Percentiles rank a stretch among this genome's conserved stretches.
Evolutionary conservation across 2,113 vertebrate species (phyloP).

Genomic region (Myrmecophaga tridactyla): DNA sequence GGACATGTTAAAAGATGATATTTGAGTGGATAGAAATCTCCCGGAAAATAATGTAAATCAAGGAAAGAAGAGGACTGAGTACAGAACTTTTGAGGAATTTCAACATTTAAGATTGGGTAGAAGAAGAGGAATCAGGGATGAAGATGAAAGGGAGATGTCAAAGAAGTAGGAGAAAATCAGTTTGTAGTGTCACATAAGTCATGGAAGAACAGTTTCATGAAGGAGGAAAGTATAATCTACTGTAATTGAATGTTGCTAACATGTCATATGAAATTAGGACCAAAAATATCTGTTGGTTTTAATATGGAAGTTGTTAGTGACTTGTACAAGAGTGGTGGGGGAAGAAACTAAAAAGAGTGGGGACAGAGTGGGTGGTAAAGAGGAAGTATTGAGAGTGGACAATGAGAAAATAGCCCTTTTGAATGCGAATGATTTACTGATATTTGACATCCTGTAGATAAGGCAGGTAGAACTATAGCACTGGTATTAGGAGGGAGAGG

Average conservation of each 20-base stretch:
- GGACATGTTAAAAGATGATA: background rate
- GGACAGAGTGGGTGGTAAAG: background rate
- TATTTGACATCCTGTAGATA: background rate
- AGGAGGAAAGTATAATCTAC: background rate
- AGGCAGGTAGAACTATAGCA: background rate
- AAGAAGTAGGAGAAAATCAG: background rate
- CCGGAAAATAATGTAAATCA: slow-evolving; percentile 1
- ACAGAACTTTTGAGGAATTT: slow-evolving; percentile 9
- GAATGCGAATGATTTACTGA: background rate
- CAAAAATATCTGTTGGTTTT: background rate
- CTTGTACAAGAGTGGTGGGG: background rate
- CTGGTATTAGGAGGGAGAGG: background rate
- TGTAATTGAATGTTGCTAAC: slow-evolving; percentile 24
- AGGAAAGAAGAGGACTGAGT: background rate
- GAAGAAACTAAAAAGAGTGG: background rate
- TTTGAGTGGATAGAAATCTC: background rate
- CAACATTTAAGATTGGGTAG: background rate
- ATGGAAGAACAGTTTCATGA: background rate
- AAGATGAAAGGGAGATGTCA: background rate
- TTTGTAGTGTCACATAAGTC: background rate
- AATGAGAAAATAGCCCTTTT: background rate
- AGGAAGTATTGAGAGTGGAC: background rate
- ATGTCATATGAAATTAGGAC: background rate
- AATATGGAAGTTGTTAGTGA: background rate
- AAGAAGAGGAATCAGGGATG: background rate